Conservation (phyloP, 2,113 vertebrate species). For the Scartelaos histophorus region DNA sequence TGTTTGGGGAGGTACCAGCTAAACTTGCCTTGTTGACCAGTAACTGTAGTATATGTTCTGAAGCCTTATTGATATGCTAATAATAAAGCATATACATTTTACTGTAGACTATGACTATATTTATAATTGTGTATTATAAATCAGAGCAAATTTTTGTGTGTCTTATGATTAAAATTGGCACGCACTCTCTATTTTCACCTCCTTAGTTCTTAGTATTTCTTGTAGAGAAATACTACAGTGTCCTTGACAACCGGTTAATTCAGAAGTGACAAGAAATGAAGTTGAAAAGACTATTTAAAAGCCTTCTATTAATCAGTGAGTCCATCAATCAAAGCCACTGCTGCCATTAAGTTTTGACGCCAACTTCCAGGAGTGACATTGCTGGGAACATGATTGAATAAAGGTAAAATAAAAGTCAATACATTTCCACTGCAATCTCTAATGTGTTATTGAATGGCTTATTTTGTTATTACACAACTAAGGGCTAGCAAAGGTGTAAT, state of each 20-base stretch:
- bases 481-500: no score
- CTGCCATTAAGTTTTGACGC: slow-evolving; percentile 7
- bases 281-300: slow-evolving; percentile 11
- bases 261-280: not conserved
- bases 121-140: not conserved
- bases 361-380: slow-evolving; percentile 3
- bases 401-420: not conserved
- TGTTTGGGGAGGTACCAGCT: no score
- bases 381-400: not conserved
- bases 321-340: slow-evolving; percentile 2
- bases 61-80: not conserved
- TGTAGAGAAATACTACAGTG: not conserved
- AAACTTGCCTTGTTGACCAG: no score
- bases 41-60: not conserved
- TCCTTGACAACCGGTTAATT: slow-evolving; percentile 6
- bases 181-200: not conserved
- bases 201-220: not conserved
- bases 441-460: not conserved
- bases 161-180: not conserved
- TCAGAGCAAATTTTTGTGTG: not conserved
- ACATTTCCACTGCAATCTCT: not conserved
- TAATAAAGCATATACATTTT: not conserved
- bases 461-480: not conserved
- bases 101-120: not conserved
- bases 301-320: slow-evolving; percentile 8